A percentile compares a stretch with the other conserved stretches of the same genome.
Conservation (phyloP, 2,888 invertebrate genomes). For the Apamea monoglypha region DNA sequence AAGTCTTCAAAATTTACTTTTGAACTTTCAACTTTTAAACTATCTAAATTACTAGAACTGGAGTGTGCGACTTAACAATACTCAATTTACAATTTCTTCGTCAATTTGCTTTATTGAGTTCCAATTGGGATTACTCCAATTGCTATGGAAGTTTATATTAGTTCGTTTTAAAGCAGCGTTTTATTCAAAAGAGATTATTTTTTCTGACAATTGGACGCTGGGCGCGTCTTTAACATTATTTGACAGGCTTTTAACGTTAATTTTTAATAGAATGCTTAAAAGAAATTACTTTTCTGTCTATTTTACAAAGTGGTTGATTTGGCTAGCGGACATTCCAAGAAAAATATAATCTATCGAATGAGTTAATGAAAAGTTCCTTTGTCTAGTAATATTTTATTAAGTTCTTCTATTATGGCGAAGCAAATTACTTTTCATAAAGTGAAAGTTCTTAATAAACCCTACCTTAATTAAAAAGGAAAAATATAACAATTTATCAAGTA, state of each 20-base stretch:
- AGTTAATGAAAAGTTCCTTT: background rate
- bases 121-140: constrained; percentile 24
- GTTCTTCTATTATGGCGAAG: background rate
- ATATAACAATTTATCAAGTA: background rate
- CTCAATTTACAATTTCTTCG: constrained; percentile 38
- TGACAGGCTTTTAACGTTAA: constrained; percentile 39
- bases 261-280: constrained; percentile 14
- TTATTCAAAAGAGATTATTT: background rate
- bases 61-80: constrained; percentile 30
- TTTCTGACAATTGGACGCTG: constrained; percentile 2
- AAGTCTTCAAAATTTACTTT: constrained; percentile 8
- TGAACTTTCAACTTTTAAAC: constrained; percentile 12
- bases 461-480: background rate
- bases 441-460: background rate
- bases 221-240: constrained; percentile 17
- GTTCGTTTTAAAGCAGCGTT: constrained; percentile 31
- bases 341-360: background rate
- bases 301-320: constrained; percentile 18
- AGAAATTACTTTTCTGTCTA: constrained; percentile 34
- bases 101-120: constrained; percentile 33
- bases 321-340: background rate
- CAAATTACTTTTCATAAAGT: background rate
- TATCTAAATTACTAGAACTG: constrained; percentile 9
- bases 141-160: constrained; percentile 38
- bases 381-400: background rate